Conservation (phyloP, 2,797 vertebrate species). For the Acrocephalus scirpaceus region DNA sequence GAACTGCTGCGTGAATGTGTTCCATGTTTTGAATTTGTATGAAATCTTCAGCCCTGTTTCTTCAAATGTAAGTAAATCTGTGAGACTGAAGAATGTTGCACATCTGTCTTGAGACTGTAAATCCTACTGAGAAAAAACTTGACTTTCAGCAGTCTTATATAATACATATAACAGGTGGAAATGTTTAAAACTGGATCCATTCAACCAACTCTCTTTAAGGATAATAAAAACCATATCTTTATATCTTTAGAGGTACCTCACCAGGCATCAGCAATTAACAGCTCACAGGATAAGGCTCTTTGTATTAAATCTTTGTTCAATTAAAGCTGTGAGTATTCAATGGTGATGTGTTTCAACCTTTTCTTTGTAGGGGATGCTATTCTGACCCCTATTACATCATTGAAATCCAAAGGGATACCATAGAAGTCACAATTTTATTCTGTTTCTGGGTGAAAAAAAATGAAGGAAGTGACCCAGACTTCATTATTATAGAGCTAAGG, state of each 20-base stretch:
- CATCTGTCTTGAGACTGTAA: neutral
- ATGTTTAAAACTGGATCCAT: neutral
- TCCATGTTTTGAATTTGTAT: neutral
- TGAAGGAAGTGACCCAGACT: neutral
- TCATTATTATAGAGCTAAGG: slow-evolving; percentile 21
- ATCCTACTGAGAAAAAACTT: neutral
- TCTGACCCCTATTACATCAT: neutral
- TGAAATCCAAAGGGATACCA: neutral
- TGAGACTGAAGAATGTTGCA: neutral
- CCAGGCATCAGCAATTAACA: neutral
- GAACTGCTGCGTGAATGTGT: neutral
- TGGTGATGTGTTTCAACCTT: neutral
- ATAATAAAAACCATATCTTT: neutral
- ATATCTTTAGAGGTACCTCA: neutral
- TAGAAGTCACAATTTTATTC: neutral
- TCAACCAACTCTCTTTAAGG: neutral
- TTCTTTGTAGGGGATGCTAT: neutral
- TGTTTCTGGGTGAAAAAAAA: neutral
- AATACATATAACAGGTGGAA: neutral
- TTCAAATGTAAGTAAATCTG: neutral
- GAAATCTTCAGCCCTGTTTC: neutral
- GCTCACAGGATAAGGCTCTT: neutral
- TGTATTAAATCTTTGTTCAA: neutral
- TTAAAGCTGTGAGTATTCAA: neutral
- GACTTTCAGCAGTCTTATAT: neutral